Conservation (phyloP, 2,797 vertebrate genomes). For the Amniataba percoides region DNA sequence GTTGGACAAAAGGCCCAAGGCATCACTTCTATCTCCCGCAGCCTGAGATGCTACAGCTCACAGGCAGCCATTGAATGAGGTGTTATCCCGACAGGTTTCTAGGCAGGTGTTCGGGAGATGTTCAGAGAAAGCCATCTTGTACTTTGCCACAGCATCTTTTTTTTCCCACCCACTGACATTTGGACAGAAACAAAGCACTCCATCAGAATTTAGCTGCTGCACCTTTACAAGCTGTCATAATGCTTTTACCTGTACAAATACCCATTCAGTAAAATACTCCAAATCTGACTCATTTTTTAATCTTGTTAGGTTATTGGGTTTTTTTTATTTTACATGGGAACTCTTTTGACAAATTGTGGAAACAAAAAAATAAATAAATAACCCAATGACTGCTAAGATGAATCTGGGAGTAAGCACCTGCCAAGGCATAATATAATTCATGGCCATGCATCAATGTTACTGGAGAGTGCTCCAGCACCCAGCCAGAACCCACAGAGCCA, state of each 20-base stretch:
- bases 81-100: slow-evolving; percentile 67
- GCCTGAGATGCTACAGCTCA: slow-evolving; percentile 48
- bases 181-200: slow-evolving; percentile 64
- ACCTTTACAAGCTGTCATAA: slow-evolving; percentile 67
- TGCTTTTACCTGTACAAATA: slow-evolving; percentile 63
- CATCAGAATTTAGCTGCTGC: slow-evolving; percentile 58
- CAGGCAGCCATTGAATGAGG: slow-evolving; percentile 70
- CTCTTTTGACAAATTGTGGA: slow-evolving; percentile 82
- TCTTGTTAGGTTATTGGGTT: slow-evolving; percentile 47
- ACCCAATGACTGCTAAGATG: slow-evolving; percentile 83
- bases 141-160: slow-evolving; percentile 40
- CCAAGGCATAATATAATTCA: slow-evolving; percentile 86
- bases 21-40: slow-evolving; percentile 75
- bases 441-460: slow-evolving; percentile 84
- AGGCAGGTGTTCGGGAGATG: slow-evolving; percentile 62
- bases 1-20: slow-evolving; percentile 80
- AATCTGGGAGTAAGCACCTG: slow-evolving; percentile 80
- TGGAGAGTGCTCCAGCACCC: slow-evolving; percentile 80
- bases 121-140: slow-evolving; percentile 52
- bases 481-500: slow-evolving; percentile 81
- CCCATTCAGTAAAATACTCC: slow-evolving; percentile 61
- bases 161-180: slow-evolving; percentile 44
- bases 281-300: slow-evolving; percentile 69
- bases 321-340: slow-evolving; percentile 68
- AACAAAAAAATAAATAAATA: slow-evolving; percentile 85